A percentile compares a stretch with the other conserved stretches of the same genome.
These are phyloP conservation scores for Ciconia stormi DNA, from an alignment of 2,113 vertebrate species.

Conservation along the genomic window DNA sequence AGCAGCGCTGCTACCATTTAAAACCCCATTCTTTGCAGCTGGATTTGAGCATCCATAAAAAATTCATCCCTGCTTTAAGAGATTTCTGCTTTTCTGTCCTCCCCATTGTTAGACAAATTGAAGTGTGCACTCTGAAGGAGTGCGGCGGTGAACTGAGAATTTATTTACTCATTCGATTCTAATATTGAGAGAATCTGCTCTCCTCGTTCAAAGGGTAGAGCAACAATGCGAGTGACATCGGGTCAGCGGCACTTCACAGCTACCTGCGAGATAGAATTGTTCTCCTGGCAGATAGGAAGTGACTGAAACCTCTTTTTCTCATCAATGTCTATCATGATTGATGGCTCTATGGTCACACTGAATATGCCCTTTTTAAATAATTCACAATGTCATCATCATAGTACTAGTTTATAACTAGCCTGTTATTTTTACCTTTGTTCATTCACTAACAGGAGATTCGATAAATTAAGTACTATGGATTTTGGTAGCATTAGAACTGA, in stretches of 20 bases:
- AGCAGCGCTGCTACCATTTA: slow-evolving; percentile 74
- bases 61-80: slow-evolving; percentile 90
- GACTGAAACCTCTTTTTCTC: slow-evolving; percentile 96
- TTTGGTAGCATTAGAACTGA: slow-evolving; percentile 69
- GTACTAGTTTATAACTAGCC: slow-evolving; percentile 97
- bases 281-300: slow-evolving; percentile 88
- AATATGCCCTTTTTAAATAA: slow-evolving; percentile 99
- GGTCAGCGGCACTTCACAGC: slow-evolving; percentile 91
- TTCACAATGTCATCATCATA: slow-evolving; percentile 98
- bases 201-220: slow-evolving; percentile 91
- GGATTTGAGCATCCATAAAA: slow-evolving; percentile 93
- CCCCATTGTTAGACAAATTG: slow-evolving; percentile 98
- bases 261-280: slow-evolving; percentile 98
- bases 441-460: slow-evolving; percentile 90
- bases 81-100: slow-evolving; percentile 82
- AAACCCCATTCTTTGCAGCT: slow-evolving; percentile 78
- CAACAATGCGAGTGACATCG: slow-evolving; percentile 96
- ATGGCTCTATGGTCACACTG: slow-evolving; percentile 97
- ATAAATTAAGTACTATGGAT: slow-evolving; percentile 85
- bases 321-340: slow-evolving; percentile 98
- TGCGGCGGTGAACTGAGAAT: slow-evolving; percentile 87
- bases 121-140: slow-evolving; percentile 86
- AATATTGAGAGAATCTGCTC: slow-evolving; percentile 85
- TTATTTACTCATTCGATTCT: slow-evolving; percentile 94
- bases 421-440: slow-evolving; percentile 99